Evolutionary conservation across 2,797 vertebrate genomes (phyloP).

Genomic region (Xiphophorus birchmanni): DNA sequence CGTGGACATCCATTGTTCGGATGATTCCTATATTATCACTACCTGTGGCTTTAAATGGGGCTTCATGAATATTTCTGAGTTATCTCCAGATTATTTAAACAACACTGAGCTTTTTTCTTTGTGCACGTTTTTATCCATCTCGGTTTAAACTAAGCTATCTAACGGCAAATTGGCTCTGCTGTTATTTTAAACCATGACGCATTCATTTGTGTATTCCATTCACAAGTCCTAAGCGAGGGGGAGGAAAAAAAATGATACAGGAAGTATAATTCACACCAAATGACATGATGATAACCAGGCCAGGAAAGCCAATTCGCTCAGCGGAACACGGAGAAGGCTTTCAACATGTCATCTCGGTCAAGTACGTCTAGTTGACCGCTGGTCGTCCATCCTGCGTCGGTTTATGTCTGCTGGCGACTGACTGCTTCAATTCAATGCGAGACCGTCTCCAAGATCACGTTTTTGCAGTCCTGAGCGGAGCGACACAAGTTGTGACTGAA

Average conservation of each 20-base stretch:
- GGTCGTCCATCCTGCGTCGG: slow-evolving; percentile 41
- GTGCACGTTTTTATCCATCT: neutral
- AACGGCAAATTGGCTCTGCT: neutral
- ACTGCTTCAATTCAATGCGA: slow-evolving; percentile 35
- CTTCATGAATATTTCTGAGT: neutral
- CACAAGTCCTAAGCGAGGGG: neutral
- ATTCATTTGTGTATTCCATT: neutral
- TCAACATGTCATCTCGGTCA: slow-evolving; percentile 55
- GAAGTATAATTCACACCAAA: neutral
- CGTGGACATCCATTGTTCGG: neutral
- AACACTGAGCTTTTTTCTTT: neutral
- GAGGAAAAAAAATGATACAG: neutral
- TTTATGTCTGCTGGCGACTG: slow-evolving; percentile 26
- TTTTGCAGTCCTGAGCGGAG: slow-evolving; percentile 36
- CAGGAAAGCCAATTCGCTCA: slow-evolving; percentile 25
- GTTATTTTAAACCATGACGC: neutral
- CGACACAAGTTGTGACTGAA: slow-evolving; percentile 29
- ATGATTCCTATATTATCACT: neutral
- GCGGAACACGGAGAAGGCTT: slow-evolving; percentile 38
- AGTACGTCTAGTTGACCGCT: slow-evolving; percentile 65
- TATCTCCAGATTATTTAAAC: neutral
- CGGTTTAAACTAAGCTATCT: neutral
- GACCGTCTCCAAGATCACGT: slow-evolving; percentile 41
- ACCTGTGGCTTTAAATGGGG: neutral
- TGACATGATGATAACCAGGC: neutral